Conservation (phyloP, 92 coral and sea anemone genomes). For the Porites cylindrica region DNA sequence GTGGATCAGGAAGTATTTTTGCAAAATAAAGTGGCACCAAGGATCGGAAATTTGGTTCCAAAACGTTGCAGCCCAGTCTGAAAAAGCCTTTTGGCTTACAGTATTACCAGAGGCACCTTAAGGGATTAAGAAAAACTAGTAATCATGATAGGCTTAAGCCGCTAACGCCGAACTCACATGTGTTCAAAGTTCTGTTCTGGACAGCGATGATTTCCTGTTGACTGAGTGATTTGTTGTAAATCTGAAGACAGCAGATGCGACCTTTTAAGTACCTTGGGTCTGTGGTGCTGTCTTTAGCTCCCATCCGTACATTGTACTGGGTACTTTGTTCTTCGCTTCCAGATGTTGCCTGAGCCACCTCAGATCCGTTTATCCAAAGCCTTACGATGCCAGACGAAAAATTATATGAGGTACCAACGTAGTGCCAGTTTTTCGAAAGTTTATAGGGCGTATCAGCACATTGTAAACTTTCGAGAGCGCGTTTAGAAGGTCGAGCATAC, state of each 20-base stretch:
- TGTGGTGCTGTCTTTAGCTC: neutral
- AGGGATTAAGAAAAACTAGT: no score
- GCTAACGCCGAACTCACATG: neutral
- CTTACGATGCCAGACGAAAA: slow-evolving; percentile 29
- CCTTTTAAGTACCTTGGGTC: neutral
- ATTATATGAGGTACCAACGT: slow-evolving; percentile 31
- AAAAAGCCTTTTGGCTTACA: no score
- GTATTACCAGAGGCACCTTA: no score
- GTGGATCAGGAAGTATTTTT: no score
- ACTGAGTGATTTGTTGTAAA: neutral
- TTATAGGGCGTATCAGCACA: neutral
- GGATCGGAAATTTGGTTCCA: no score
- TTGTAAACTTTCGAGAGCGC: no score
- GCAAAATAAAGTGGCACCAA: no score
- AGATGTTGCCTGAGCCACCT: neutral
- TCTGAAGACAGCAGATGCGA: neutral
- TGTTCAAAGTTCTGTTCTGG: neutral
- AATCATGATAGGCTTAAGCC: no score
- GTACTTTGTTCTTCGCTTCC: neutral
- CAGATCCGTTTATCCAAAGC: slow-evolving; percentile 32
- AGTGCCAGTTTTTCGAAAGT: slow-evolving; percentile 5
- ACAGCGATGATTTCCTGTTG: neutral
- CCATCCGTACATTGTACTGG: neutral
- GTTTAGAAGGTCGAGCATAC: neutral
- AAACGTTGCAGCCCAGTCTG: no score